phyloP scores from a whole-genome alignment of 2,797 vertebrate species.

The Oreortyx pictus region DNA sequence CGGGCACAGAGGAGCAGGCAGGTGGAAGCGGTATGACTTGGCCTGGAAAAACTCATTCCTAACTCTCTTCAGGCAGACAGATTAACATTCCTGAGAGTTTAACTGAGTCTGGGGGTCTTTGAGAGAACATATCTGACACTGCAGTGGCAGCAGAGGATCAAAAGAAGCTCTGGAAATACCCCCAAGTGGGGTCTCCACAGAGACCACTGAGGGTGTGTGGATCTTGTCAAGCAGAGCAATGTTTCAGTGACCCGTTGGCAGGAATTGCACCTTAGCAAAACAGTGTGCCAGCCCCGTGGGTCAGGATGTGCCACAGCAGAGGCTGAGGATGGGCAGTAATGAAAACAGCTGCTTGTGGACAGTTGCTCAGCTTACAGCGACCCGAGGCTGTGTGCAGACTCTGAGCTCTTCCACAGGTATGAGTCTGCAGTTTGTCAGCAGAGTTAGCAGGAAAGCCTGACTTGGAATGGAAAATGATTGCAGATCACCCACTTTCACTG shows the following conservation, averaged over 20 bases:
- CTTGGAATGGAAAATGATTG: neutral
- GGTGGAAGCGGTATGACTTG: conserved; percentile 32
- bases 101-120: conserved; percentile 8
- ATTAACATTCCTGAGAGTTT: conserved; percentile 71
- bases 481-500: neutral
- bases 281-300: neutral
- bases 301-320: neutral
- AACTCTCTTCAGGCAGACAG: conserved; percentile 41
- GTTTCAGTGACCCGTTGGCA: neutral
- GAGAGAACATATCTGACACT: conserved; percentile 4
- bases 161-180: conserved; percentile 10
- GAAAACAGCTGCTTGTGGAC: neutral
- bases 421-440: neutral
- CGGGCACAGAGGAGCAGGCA: conserved; percentile 28
- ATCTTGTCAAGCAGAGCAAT: neutral
- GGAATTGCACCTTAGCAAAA: neutral
- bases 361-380: neutral
- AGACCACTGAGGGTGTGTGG: neutral
- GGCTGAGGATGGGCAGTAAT: neutral
- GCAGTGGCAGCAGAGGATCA: neutral
- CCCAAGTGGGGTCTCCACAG: neutral
- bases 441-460: neutral
- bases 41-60: conserved; percentile 12
- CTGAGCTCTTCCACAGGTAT: neutral
- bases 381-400: neutral